Base-by-base conservation (phyloP, 2,888 invertebrate species). In the Unio pictorum region DNA sequence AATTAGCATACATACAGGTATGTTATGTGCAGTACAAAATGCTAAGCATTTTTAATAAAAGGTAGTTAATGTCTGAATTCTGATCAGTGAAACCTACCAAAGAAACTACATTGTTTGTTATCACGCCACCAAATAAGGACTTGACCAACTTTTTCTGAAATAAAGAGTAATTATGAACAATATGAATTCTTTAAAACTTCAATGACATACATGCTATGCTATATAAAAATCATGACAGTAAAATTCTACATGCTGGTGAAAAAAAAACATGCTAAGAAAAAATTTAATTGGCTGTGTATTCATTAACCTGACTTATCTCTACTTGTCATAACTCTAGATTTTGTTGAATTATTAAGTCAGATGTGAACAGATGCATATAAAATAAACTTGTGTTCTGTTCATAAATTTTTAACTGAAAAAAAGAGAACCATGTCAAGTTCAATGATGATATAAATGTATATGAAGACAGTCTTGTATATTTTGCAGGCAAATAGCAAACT, bases 51-150 rank as follows among this genome's bases (percentile, higher is more conserved):
- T 15, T 45, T 45, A 3, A 45, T 15, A 15, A 15, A 18, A 66
- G 59, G 6, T 17, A 30, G 8, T 23, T 7, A 60, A 17, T 61
- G 6, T 55, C 30, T 45, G 17, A 28, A 54, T 28, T 55, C 7
- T 26, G 23, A 17, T 54, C 2, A 45, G 23, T 55, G 26, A 34
- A 69, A 91, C 93, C 92, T 86, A 94, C 94, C 90, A 98, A 91
- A 0, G 97, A 97, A 2, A 98, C 97, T 4, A 98, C 97, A 90
- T 97, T 98, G 89, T 98, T 98, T 81, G 96, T 97, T 30, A 97
- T 93, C 0, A 96, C 95, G 56, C 98, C 98, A 85, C 97, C 97
- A 90, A 98, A 98, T 55, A 97, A 91, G 20, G 94, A 95, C 88
- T 97, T 97, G 7, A 98, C 95, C 34, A 97, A 92, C 78, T 93